Evolutionary conservation across 1,140 invertebrate species (phyloP).

Genomic region (Globodera ellingtonae): DNA sequence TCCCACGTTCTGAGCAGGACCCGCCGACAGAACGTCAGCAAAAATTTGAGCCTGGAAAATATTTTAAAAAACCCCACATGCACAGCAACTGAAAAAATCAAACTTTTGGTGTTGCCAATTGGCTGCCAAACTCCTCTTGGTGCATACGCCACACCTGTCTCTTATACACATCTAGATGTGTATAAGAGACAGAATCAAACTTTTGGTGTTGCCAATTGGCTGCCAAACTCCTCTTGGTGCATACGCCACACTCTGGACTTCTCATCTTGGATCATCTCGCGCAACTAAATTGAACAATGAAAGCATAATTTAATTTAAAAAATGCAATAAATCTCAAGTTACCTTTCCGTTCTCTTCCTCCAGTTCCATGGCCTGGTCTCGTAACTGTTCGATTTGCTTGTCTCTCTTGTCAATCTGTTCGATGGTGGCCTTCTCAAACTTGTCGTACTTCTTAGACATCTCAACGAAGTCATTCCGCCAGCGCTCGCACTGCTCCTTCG

Average conservation of each 20-base stretch:
- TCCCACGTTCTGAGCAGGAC: neutral
- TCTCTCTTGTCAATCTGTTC: conserved; percentile 1
- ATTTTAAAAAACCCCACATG: neutral
- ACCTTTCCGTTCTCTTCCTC: conserved; percentile 24
- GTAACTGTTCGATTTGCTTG: conserved; percentile 1
- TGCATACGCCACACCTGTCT: neutral
- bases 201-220: neutral
- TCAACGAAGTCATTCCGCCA: neutral
- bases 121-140: neutral
- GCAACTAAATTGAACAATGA: conserved; percentile 16
- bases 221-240: neutral
- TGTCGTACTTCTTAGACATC: neutral
- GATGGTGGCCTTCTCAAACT: conserved; percentile 5
- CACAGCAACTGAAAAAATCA: conserved; percentile 3
- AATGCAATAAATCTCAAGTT: neutral
- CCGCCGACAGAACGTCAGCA: neutral
- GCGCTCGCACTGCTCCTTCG: neutral
- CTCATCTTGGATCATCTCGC: conserved; percentile 18
- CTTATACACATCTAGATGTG: no score
- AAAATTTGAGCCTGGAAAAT: neutral
- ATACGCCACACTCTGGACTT: conserved; percentile 2
- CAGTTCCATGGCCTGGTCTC: conserved; percentile 13
- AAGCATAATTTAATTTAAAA: neutral
- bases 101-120: neutral
- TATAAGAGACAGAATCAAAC: no score